Base-by-base conservation (phyloP, 2,797 vertebrate species). In the Taenioides sp. region DNA sequence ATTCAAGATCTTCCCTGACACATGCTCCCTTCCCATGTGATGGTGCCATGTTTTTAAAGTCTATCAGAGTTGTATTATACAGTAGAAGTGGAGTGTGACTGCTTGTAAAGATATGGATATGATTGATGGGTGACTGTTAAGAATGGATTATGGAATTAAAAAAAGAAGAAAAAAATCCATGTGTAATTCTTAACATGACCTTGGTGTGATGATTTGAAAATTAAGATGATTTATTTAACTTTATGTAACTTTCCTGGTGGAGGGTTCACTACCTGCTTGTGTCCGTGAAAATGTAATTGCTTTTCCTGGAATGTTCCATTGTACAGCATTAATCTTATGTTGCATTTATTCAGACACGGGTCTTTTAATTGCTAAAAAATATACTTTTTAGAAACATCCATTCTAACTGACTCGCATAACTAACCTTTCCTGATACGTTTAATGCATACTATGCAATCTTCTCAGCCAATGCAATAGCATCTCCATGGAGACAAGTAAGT, bases 21-120 rank as follows among this genome's bases (percentile, higher is more conserved):
- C 77, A 74, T 83, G 73, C 82, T 80, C 74, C 76, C 80, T 74
- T 75, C 69, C 84, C 77, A 81, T 84, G 86, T 92, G 88, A 88
- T 71, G 43, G 89, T 93, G 91, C 91, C 91, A 91, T 92, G 71
- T 88, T 89, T 89, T 85, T 86, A 84, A 90, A 88, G 75, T 72
- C 83, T 83, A 82, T 81, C 84, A 89, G 84, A 90, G 82, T 83
- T 87, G 85, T 90, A 86, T 81, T 82, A 72, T 84, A 86, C 22
- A 50, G 84, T 65, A 65, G 77, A 80, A 70, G 37, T 55, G 37
- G 80, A 57, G 83, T 73, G 75, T 84, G 84, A 88, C 78, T 88
- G 80, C 80, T 79, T 87, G 74, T 74, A 59, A 84, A 81, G 31
- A 23, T 60, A 37, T 84, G 78, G 49, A 75, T 84, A 80, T 83